These are phyloP conservation scores for Nesoenas mayeri DNA, from an alignment of 2,113 vertebrate genomes.

Conservation along the genomic window DNA sequence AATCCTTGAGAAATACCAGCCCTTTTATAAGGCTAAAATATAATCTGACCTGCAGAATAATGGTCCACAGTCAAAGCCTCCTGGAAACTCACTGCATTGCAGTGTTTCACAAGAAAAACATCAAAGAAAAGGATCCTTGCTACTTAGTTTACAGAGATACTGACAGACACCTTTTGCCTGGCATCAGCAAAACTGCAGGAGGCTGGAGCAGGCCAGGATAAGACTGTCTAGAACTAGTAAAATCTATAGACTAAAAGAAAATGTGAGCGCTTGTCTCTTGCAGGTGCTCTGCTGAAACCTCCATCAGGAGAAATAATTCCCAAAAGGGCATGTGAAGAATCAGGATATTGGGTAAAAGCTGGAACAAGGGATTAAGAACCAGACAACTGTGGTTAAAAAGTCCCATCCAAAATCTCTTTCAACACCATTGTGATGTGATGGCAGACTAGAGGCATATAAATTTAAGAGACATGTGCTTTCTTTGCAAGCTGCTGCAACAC, in stretches of 20 bases:
- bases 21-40: not conserved
- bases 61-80: not conserved
- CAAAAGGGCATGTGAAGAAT: not conserved
- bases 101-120: not conserved
- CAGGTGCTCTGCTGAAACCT: not conserved
- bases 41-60: not conserved
- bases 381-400: not conserved
- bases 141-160: not conserved
- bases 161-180: not conserved
- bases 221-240: not conserved
- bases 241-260: not conserved
- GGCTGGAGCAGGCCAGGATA: not conserved
- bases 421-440: not conserved
- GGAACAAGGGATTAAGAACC: not conserved
- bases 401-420: not conserved
- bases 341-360: not conserved
- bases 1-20: not conserved
- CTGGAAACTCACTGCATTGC: not conserved
- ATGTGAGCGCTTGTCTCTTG: not conserved
- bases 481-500: not conserved
- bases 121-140: not conserved
- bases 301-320: not conserved
- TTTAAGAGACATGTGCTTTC: not conserved
- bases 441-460: not conserved
- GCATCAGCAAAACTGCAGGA: not conserved